A percentile compares a stretch with the other conserved stretches of the same genome.
Evolutionary conservation across 2,888 invertebrate genomes (phyloP).

Genomic region (Aporophyla lueneburgensis): DNA sequence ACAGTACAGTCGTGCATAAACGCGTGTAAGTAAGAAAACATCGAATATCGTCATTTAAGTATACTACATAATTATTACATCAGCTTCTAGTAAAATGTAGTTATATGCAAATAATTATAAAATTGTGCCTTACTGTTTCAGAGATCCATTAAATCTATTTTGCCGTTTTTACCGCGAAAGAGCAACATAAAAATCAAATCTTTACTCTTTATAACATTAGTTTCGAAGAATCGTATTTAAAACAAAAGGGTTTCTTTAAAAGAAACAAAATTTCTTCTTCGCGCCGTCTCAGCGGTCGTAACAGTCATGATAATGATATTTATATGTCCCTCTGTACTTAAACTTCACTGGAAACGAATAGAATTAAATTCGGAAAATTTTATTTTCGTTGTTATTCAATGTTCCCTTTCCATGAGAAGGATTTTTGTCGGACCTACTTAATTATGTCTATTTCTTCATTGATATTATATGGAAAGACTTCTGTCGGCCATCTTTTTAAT

Average conservation of each 20-base stretch:
- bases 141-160: too few species aligned
- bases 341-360: conserved; percentile 34
- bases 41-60: too few species aligned
- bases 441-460: neutral
- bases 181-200: too few species aligned
- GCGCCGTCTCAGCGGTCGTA: conserved; percentile 33
- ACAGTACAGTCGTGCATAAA: too few species aligned
- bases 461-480: neutral
- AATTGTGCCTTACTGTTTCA: too few species aligned
- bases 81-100: too few species aligned
- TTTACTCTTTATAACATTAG: too few species aligned
- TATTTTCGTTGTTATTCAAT: neutral
- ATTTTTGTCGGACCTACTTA: neutral
- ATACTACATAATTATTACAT: too few species aligned
- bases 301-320: conserved; percentile 49
- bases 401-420: neutral
- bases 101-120: too few species aligned
- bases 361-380: neutral
- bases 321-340: conserved; percentile 21
- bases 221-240: conserved; percentile 1
- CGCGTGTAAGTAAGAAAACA: too few species aligned
- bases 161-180: too few species aligned
- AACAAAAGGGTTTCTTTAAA: conserved; percentile 22
- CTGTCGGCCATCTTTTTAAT: too few species aligned
- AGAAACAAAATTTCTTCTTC: conserved; percentile 1